Evolutionary conservation across 2,888 invertebrate genomes (phyloP).

Genomic region (Sinhomidia bicolor): DNA sequence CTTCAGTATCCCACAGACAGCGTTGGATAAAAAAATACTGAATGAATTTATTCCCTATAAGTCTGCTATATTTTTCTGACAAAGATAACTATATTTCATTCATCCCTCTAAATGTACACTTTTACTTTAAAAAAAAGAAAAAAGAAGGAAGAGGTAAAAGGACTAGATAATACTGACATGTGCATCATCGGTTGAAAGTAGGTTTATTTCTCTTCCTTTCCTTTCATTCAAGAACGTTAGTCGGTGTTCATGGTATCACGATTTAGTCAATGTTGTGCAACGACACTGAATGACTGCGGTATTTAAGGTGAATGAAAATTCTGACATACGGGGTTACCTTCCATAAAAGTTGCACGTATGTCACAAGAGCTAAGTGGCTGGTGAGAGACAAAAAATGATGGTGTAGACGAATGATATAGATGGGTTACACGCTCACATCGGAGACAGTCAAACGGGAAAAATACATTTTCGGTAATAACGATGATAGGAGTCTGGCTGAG

Average conservation of each 20-base stretch:
- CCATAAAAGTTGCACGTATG: conserved; percentile 32
- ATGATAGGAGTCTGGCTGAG: conserved; percentile 15
- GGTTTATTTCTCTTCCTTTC: neutral
- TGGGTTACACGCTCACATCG: conserved; percentile 40
- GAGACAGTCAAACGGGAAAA: conserved; percentile 54
- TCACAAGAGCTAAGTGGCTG: conserved; percentile 65
- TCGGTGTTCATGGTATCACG: conserved; percentile 52
- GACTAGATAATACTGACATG: neutral
- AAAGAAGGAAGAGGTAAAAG: neutral
- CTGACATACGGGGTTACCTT: conserved; percentile 47
- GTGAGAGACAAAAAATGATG: conserved; percentile 61
- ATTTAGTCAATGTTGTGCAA: conserved; percentile 59
- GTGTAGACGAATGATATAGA: conserved; percentile 51
- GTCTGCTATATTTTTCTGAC: too few species aligned
- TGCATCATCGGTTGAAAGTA: neutral
- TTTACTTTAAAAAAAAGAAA: neutral
- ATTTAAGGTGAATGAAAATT: conserved; percentile 56
- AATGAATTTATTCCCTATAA: neutral
- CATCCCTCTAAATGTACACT: too few species aligned
- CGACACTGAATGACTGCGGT: conserved; percentile 47
- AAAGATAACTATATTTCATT: too few species aligned
- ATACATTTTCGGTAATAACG: conserved; percentile 61
- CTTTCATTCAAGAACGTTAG: neutral
- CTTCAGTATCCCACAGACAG: neutral
- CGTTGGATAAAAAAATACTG: neutral